Evolutionary conservation across 2,113 vertebrate species (phyloP).

Genomic region (Psilopogon haemacephalus): DNA sequence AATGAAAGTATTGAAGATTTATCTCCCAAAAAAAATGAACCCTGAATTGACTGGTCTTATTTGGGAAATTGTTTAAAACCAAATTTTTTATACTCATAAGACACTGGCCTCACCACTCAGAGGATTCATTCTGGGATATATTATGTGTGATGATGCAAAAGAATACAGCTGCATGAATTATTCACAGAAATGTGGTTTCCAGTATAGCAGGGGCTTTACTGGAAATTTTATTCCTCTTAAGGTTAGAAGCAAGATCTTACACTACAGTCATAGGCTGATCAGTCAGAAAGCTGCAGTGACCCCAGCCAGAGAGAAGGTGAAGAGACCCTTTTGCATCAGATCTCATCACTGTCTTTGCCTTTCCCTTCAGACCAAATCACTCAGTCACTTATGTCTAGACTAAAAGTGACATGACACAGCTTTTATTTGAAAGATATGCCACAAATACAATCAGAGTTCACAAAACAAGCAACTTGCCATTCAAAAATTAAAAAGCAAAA

Average conservation of each 20-base stretch:
- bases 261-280: background rate
- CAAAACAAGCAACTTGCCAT: background rate
- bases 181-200: background rate
- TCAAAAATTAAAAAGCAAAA: background rate
- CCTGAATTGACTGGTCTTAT: background rate
- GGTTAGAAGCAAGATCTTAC: background rate
- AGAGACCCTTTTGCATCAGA: background rate
- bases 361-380: background rate
- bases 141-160: background rate
- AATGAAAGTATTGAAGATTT: background rate
- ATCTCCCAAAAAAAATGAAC: background rate
- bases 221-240: background rate
- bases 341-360: background rate
- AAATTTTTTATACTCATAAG: background rate
- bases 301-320: background rate
- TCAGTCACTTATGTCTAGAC: background rate
- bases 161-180: background rate
- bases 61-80: background rate
- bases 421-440: background rate
- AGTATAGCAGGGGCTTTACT: background rate
- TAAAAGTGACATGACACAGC: background rate
- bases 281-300: background rate
- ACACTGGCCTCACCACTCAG: background rate
- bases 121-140: background rate
- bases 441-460: background rate